Percentiles rank a stretch among this genome's conserved stretches.
phyloP scores from a whole-genome alignment of 64 coral and sea anemone genomes.

The Porites australiensis region DNA sequence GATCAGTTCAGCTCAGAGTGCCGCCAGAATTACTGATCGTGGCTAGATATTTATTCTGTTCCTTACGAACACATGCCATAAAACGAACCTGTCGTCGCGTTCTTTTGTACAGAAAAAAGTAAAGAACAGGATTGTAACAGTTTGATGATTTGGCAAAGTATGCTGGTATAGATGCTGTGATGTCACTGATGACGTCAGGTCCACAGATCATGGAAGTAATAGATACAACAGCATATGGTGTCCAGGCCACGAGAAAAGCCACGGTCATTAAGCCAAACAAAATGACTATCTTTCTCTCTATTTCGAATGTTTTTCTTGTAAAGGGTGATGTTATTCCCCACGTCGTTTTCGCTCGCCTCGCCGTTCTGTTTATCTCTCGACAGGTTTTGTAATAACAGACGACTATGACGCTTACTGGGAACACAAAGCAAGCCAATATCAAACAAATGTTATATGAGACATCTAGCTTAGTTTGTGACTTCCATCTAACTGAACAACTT shows the following conservation, averaged over 20 bases:
- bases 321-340: constrained; percentile 48
- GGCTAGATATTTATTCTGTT: too few relatives aligned
- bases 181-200: constrained; percentile 3
- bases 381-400: constrained; percentile 32
- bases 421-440: constrained; percentile 52
- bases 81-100: background rate
- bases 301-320: constrained; percentile 24
- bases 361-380: constrained; percentile 18
- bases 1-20: too few relatives aligned
- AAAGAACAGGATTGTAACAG: constrained; percentile 63
- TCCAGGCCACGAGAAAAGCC: constrained; percentile 60
- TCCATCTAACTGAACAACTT: constrained; percentile 67
- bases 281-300: constrained; percentile 25
- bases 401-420: constrained; percentile 31
- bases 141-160: constrained; percentile 59
- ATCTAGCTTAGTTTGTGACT: constrained; percentile 18
- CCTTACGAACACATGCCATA: too few relatives aligned
- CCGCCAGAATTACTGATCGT: too few relatives aligned
- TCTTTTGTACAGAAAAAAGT: constrained; percentile 46
- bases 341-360: constrained; percentile 17
- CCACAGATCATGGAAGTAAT: constrained; percentile 16
- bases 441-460: constrained; percentile 55
- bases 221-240: constrained; percentile 52
- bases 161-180: constrained; percentile 40
- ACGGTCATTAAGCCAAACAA: constrained; percentile 42